Conservation (phyloP, 2,113 vertebrate genomes). For the Bucco capensis region DNA sequence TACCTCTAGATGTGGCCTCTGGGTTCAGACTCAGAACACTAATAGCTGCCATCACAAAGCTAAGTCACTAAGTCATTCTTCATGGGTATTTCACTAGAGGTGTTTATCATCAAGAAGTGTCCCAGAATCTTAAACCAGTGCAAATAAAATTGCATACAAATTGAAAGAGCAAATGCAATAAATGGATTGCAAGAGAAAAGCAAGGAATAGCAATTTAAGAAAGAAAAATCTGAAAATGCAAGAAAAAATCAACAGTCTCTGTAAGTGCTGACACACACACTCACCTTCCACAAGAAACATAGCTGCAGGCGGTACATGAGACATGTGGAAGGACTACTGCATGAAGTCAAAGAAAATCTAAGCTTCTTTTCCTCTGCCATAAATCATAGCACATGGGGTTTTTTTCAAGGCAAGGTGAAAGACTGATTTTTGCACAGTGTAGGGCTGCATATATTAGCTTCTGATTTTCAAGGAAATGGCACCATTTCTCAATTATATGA, state of each 20-base stretch:
- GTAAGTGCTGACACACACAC: neutral
- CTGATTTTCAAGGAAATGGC: conserved; percentile 35
- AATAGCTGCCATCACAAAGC: neutral
- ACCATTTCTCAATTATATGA: neutral
- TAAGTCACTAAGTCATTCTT: neutral
- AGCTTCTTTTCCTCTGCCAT: conserved; percentile 58
- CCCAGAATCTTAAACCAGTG: neutral
- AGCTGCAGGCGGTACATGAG: conserved; percentile 15
- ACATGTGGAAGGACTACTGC: conserved; percentile 12
- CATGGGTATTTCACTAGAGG: neutral
- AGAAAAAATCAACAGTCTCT: neutral
- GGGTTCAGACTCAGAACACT: neutral
- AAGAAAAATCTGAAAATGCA: neutral
- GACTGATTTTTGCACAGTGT: conserved; percentile 15
- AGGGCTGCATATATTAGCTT: conserved; percentile 38
- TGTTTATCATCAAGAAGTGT: neutral
- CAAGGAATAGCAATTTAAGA: neutral
- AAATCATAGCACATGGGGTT: neutral
- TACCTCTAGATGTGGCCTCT: neutral
- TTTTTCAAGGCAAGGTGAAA: conserved; percentile 3
- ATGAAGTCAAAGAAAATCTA: conserved; percentile 33
- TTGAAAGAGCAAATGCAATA: neutral
- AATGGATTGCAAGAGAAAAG: neutral
- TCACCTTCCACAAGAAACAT: neutral
- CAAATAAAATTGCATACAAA: neutral